These are phyloP conservation scores for Mus pahari DNA, from an alignment of 2,113 vertebrate genomes.

Conservation along the genomic window DNA sequence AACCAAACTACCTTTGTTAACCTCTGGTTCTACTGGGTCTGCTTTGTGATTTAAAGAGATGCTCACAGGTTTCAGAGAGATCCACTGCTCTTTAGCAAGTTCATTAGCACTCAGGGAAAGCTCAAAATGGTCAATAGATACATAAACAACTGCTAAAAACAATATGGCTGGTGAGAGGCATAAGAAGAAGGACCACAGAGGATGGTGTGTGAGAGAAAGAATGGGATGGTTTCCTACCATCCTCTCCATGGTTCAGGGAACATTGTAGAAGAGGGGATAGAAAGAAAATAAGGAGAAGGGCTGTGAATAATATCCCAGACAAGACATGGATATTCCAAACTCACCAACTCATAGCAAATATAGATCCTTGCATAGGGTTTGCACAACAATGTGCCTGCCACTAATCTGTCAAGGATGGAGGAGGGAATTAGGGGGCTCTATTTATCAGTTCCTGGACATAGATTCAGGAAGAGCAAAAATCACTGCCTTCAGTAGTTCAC, in stretches of 20 bases:
- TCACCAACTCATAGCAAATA: not conserved
- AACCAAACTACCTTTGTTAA: not conserved
- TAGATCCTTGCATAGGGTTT: no score
- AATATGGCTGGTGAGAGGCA: not conserved
- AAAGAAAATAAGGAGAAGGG: not conserved
- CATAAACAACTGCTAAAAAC: not conserved
- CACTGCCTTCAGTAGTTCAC: not conserved
- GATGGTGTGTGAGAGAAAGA: slow-evolving; percentile 5
- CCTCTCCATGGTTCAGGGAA: not conserved
- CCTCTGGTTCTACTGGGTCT: not conserved
- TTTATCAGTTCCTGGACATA: not conserved
- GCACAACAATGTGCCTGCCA: not conserved
- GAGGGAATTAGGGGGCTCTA: not conserved
- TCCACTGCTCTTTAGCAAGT: not conserved
- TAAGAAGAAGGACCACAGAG: not conserved
- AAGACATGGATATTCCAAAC: not conserved
- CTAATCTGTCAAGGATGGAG: no score
- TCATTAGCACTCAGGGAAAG: not conserved
- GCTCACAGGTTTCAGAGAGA: not conserved
- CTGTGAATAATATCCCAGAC: not conserved
- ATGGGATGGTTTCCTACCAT: not conserved
- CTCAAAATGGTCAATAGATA: not conserved
- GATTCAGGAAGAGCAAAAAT: not conserved
- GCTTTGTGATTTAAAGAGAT: not conserved
- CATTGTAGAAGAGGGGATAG: not conserved